These are phyloP conservation scores for Chiloscyllium plagiosum DNA, from an alignment of 2,113 vertebrate species.

Conservation along the genomic window DNA sequence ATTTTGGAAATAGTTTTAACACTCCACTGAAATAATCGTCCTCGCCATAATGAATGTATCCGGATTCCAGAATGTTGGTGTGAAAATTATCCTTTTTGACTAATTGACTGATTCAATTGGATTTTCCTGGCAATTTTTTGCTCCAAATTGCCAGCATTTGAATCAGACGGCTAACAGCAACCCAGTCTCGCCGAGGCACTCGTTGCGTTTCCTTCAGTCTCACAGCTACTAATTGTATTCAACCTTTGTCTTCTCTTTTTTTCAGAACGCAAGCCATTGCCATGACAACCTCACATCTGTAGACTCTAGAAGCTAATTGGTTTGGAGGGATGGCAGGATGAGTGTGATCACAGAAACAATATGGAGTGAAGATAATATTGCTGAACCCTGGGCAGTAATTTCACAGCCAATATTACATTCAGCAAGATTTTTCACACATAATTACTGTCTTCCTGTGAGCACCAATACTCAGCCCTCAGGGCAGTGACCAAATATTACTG, in stretches of 20 bases:
- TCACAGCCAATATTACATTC: slow-evolving; percentile 34
- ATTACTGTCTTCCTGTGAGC: slow-evolving; percentile 36
- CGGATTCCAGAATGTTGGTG: neutral
- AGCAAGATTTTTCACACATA: slow-evolving; percentile 37
- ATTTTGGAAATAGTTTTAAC: neutral
- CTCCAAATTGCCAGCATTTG: neutral
- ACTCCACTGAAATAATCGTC: neutral
- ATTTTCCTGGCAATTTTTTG: no score
- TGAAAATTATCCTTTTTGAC: neutral
- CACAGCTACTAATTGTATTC: slow-evolving; percentile 31
- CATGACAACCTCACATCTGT: slow-evolving; percentile 35
- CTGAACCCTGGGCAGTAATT: slow-evolving; percentile 35
- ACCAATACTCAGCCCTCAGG: neutral
- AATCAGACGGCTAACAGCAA: neutral
- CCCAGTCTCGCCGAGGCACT: neutral
- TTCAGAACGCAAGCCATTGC: neutral
- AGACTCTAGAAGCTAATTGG: slow-evolving; percentile 36
- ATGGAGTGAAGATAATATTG: slow-evolving; percentile 32
- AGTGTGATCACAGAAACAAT: slow-evolving; percentile 7
- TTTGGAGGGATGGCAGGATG: slow-evolving; percentile 32
- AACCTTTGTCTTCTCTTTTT: slow-evolving; percentile 34
- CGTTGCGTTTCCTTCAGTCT: neutral
- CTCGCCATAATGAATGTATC: neutral
- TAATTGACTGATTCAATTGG: neutral
- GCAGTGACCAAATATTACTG: neutral